These are phyloP conservation scores for Chelonia mydas DNA, from an alignment of 2,797 vertebrate genomes.

Conservation along the genomic window DNA sequence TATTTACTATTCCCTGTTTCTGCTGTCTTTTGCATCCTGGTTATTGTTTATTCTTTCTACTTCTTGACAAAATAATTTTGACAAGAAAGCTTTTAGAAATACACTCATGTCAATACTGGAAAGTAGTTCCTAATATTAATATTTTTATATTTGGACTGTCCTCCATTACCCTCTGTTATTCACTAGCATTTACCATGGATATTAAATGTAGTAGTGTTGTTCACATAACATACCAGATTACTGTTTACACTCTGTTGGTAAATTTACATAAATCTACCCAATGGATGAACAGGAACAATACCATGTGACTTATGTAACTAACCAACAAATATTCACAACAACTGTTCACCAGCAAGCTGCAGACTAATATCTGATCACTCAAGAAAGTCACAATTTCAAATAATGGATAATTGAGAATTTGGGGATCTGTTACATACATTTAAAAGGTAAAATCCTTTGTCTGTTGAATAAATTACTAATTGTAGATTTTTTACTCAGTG, in stretches of 20 bases:
- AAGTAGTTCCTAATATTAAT: neutral
- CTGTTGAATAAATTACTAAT: neutral
- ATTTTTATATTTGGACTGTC: neutral
- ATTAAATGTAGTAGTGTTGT: neutral
- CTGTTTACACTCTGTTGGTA: neutral
- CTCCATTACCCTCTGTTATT: neutral
- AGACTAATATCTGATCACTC: neutral
- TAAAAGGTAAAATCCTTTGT: neutral
- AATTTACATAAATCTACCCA: neutral
- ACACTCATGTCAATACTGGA: neutral
- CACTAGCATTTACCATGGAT: neutral
- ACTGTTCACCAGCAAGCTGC: neutral
- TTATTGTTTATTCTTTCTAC: neutral
- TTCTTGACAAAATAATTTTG: neutral
- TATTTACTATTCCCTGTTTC: neutral
- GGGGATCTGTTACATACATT: neutral
- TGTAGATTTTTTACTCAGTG: neutral
- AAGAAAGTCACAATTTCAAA: neutral
- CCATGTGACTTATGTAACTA: neutral
- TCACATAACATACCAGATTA: neutral
- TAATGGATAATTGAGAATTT: neutral
- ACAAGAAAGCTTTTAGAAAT: slow-evolving; percentile 10
- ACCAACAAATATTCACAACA: neutral
- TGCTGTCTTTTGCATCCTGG: fast-evolving
- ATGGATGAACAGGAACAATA: neutral